Conservation (phyloP, 1,140 invertebrate species). For the Ostrea edulis region DNA sequence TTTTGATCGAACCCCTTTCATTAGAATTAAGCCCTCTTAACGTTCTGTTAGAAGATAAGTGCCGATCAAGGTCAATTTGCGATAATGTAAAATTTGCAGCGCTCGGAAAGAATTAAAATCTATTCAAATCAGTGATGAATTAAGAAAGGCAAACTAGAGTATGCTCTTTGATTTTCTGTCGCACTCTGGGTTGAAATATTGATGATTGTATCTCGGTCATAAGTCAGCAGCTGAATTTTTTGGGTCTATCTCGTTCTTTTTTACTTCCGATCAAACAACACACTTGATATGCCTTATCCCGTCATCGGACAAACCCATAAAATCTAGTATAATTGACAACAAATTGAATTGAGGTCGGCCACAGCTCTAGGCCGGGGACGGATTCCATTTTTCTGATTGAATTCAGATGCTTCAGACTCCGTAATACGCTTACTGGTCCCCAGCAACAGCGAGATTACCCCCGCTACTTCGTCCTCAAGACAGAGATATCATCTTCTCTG, state of each 20-base stretch:
- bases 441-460: slow-evolving; percentile 7
- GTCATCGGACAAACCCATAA: not conserved
- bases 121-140: no score
- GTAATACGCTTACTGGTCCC: not conserved
- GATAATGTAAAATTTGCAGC: no score
- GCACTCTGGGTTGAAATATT: no score
- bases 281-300: not conserved
- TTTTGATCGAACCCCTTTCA: no score
- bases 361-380: not conserved
- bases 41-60: no score
- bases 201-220: not conserved
- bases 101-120: no score
- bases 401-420: not conserved
- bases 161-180: no score
- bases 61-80: no score
- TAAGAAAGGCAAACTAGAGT: no score
- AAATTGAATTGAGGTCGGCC: slow-evolving; percentile 29
- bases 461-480: not conserved
- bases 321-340: not conserved
- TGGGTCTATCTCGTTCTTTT: not conserved
- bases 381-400: slow-evolving; percentile 15
- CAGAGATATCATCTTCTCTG: not conserved
- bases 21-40: no score
- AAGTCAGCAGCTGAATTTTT: not conserved
- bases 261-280: not conserved